Evolutionary conservation across 2,113 vertebrate species (phyloP), one percentile per base, ranked within the genome.

Genomic region (Danio rerio): DNA sequence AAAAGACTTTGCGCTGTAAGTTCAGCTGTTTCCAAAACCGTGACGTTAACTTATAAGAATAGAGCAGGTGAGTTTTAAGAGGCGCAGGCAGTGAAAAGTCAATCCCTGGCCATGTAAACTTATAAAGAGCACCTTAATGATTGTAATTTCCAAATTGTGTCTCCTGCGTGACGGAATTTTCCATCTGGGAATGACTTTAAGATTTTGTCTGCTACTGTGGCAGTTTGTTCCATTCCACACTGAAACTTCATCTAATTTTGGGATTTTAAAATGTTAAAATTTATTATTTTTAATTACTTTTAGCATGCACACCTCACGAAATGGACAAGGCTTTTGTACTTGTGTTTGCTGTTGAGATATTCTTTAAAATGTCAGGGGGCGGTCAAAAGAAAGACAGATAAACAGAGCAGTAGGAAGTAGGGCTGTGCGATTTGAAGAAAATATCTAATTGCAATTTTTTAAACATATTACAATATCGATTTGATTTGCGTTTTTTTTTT

Each of bases 161-260:
- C 16, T 75, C 56, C 9, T 10, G 11, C 43, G 5, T 42, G 40
- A 71, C 53, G 59, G 59, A 80, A 85, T 73, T 85, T 83, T 85
- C 71, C 63, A 59, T 9, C 13, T 8, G 49, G 11, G 68, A 85
- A 72, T 53, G 50, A 10, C 47, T 50, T 49, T 18, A 75, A 71
- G 42, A 56, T 59, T 69, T 10, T 5, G 69, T 11, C 47, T 59
- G 52, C 69, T 68, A 42, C 53, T 52, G 56, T 74, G 52, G 81
- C 73, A 77, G 12, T 73, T 75, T 42, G 15, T 42, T n/a, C 43
- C 9, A 7, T 76, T 55, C 16, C 40, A 12, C 55, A 9, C 0
- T 47, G 10, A 77, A 70, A 71, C 43, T 47, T 59, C 10, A 59
- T 43, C 5, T 59, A 42, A 75, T 5, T 71, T 45, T 15, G 42